A percentile compares a stretch with the other conserved stretches of the same genome.
These are phyloP conservation scores for Tiphia femorata DNA, from an alignment of 2,888 invertebrate genomes.

Conservation along the genomic window DNA sequence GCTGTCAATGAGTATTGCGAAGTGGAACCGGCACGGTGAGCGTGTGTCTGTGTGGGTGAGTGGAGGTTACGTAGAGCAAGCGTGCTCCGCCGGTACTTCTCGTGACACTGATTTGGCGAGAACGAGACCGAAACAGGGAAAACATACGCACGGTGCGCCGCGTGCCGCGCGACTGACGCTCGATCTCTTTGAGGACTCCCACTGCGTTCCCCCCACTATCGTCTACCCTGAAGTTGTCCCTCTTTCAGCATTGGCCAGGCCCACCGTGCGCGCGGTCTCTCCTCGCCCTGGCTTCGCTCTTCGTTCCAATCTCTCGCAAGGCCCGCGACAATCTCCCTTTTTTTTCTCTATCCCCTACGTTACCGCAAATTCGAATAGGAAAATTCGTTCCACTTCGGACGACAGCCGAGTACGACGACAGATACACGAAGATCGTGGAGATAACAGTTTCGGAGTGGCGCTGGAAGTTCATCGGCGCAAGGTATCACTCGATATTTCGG, in stretches of 20 bases:
- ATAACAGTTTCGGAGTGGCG: no score
- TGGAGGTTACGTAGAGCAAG: background rate
- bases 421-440: no score
- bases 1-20: background rate
- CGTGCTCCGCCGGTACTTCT: background rate
- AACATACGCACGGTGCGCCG: constrained; percentile 61
- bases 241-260: constrained; percentile 13
- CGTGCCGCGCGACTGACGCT: constrained; percentile 65
- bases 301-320: background rate
- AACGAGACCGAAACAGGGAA: constrained; percentile 20
- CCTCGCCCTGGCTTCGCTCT: no score
- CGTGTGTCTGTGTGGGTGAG: background rate
- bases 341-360: background rate
- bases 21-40: background rate
- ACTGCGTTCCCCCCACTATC: constrained; percentile 30
- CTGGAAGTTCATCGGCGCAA: no score
- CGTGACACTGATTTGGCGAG: constrained; percentile 4
- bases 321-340: background rate
- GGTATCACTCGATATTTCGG: no score
- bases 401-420: no score
- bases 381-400: no score
- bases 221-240: background rate
- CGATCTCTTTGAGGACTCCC: constrained; percentile 33
- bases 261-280: background rate
- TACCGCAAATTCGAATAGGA: background rate